Evolutionary conservation across 1,140 invertebrate genomes (phyloP), one percentile per base, ranked within the genome.

Genomic region (Neuroterus valhalla): DNA sequence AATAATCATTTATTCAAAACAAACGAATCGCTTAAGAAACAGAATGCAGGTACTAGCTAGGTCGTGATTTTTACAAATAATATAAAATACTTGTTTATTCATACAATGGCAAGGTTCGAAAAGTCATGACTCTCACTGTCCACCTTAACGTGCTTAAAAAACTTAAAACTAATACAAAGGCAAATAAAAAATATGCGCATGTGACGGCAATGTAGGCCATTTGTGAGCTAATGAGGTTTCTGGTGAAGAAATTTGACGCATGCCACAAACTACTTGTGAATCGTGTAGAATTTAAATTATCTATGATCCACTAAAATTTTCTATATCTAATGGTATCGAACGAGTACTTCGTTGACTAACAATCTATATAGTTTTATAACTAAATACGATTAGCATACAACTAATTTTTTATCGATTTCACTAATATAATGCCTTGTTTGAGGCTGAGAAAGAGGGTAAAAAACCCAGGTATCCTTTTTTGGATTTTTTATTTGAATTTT

Each of bases 1-100:
- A 84, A 85, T 85, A 84, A 84, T 82, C 70, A 73, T 87, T 87
- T 87, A 86, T 86, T 85, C 79, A 75, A 82, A 85, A 82, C 81
- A 83, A 85, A 86, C 84, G 78, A 62, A 62, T 62, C 82, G 72
- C 81, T 80, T 81, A 81, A 82, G 81, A 78, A 82, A 83, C 80
- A 84, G 75, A 80, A 79, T 77, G 76, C 68, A 79, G 75, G 75
- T 79, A 79, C 72, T 74, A 70, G 6, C 68, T 78, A 74, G 62
- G 50, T 68, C 48, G 45, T 76, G 48, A 70, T 69, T 12, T n/a
- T 71, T 71, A 55, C 69, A 72, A 31, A 66, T 66, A 62, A 21
- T 70, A 69, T 73, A 77, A 73, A 77, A 68, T 44, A 77, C 44
- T 42, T 42, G 70, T 38, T 31, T 43, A 70, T 48, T 72, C 23